Evolutionary conservation across 2,888 invertebrate genomes (phyloP), one percentile per base, ranked within the genome.

Genomic region (Meganola albula): DNA sequence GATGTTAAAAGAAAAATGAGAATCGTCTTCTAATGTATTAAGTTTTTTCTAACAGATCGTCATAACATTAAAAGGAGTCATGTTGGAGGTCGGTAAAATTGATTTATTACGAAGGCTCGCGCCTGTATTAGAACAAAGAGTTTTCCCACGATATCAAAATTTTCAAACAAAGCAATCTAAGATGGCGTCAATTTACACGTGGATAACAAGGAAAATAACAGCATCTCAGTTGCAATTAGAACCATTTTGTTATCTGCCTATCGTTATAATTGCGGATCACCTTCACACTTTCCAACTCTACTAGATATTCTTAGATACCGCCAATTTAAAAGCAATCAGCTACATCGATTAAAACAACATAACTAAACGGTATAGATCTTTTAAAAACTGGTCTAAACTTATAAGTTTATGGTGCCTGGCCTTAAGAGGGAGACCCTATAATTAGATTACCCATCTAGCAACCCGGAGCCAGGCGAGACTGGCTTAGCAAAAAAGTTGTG

Each of bases 401-500:
- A n/a, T n/a, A 53, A 57, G 59, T 62, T 64, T 59, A 66, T 63
- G 60, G 56, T 65, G 58, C 58, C 55, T 53, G 58, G 61, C 58
- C 67, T 64, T 62, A 52, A 62, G 58, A 64, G 54, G 48, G 56
- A 59, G 54, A 50, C 62, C 71, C 76, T 80, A 80, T 80, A 75
- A 76, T 78, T 80, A 80, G 78, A 79, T 76, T 67, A 58, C 54
- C 67, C 63, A 74, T 75, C 72, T 70, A 64, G 69, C 62, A 60
- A 56, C 59, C 61, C 55, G 61, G 55, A 65, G 67, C 62, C 63
- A 51, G 63, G 51, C 59, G 58, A 61, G 64, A 73, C 71, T 63
- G 59, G 75, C 74, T 73, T 68, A 71, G 74, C 70, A 72, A 80
- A 78, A 75, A 80, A 76, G 72, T 67, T 65, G 65, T 63, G 57